A percentile compares a stretch with the other conserved stretches of the same genome.
phyloP scores from a whole-genome alignment of 1,140 invertebrate genomes.

The Procambarus virginalis region DNA sequence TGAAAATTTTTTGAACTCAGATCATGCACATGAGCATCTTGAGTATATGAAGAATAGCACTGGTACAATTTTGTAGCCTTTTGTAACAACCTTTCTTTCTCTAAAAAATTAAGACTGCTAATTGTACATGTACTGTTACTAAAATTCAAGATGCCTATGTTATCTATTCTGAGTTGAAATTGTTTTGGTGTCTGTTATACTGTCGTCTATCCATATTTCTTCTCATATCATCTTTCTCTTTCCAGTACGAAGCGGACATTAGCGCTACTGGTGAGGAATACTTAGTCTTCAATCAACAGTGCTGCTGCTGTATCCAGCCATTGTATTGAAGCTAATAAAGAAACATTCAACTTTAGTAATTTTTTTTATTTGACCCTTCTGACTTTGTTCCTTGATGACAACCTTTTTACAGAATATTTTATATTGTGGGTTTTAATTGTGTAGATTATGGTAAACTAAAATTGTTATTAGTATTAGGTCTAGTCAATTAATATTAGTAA shows the following conservation, averaged over 20 bases:
- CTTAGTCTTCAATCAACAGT: constrained; percentile 58
- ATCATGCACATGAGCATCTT: constrained; percentile 28
- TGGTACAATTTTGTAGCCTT: constrained; percentile 5
- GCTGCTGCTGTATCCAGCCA: constrained; percentile 4
- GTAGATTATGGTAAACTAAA: not conserved
- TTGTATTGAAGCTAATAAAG: constrained; percentile 9
- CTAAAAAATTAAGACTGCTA: not conserved
- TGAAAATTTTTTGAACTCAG: not conserved
- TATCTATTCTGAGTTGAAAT: constrained; percentile 6
- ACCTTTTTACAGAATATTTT: not conserved
- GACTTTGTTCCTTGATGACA: constrained; percentile 59
- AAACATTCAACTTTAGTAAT: not conserved
- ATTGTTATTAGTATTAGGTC: not conserved
- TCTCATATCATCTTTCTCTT: constrained; percentile 59
- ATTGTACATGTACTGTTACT: not conserved
- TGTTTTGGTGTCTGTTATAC: constrained; percentile 22
- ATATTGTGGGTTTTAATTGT: not conserved
- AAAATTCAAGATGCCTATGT: constrained; percentile 23
- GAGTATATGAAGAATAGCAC: not conserved
- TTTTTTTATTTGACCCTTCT: constrained; percentile 35
- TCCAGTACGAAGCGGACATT: constrained; percentile 50
- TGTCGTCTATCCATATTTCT: constrained; percentile 29
- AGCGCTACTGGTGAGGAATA: constrained; percentile 37
- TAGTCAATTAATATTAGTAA: not conserved
- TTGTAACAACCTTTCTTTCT: not conserved